Conservation (phyloP, 2,888 invertebrate species). For the Leucophora obtusa region DNA sequence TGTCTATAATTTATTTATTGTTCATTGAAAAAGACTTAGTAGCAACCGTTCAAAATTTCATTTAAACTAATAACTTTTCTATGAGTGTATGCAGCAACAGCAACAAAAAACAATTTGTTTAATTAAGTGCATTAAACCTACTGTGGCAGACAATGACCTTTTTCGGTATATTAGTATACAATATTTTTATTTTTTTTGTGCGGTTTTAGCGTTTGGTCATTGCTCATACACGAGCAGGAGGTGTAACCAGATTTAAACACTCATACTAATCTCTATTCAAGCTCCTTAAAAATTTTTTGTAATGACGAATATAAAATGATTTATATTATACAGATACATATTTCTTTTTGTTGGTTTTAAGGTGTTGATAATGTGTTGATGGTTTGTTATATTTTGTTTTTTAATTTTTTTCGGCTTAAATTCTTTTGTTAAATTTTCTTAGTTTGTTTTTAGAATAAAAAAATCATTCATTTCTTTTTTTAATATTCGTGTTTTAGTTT, state of each 20-base stretch:
- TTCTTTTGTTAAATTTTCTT: slow-evolving; percentile 1
- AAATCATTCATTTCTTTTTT: slow-evolving; percentile 8
- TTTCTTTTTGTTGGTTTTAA: slow-evolving; percentile 11
- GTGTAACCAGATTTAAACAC: not conserved
- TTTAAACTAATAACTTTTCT: not conserved
- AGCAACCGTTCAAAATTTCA: too few species aligned
- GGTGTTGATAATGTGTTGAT: slow-evolving; percentile 42
- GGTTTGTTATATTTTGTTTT: slow-evolving; percentile 23
- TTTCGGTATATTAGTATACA: slow-evolving; percentile 40
- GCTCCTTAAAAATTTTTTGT: not conserved
- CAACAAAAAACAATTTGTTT: slow-evolving; percentile 59
- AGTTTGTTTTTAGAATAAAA: not conserved
- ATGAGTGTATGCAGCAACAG: not conserved
- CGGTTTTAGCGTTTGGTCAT: slow-evolving; percentile 11
- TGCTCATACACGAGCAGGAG: not conserved
- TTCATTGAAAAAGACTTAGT: too few species aligned
- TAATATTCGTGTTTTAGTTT: slow-evolving; percentile 25
- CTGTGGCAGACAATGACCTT: slow-evolving; percentile 68
- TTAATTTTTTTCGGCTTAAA: not conserved
- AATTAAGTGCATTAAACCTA: slow-evolving; percentile 72
- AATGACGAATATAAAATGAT: not conserved
- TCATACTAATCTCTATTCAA: slow-evolving; percentile 1
- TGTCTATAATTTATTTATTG: too few species aligned
- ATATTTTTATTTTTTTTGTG: not conserved
- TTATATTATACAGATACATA: not conserved